Evolutionary conservation across 2,113 vertebrate species (phyloP), one percentile per base, ranked within the genome.

Genomic region (Psilopsiagon aurifrons): DNA sequence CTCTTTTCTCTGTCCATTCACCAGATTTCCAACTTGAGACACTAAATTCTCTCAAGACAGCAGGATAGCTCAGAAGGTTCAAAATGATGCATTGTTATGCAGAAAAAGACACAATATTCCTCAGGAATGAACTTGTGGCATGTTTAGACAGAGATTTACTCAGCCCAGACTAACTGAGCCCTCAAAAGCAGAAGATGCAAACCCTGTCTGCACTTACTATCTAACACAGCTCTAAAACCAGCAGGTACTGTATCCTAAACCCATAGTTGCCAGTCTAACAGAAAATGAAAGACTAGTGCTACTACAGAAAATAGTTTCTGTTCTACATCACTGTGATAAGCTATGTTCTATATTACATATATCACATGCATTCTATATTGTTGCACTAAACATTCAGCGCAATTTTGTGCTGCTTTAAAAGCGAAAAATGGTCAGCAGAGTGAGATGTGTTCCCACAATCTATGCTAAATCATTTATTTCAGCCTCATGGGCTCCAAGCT

Each of bases 391-490:
- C n/a, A 86, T 88, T 94, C 57, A 52, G 90, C 83, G 94, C 86
- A 97, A 97, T 95, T 96, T 92, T 89, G 37, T 37, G 77, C 33
- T 84, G 51, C 93, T 91, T 95, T 92, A 94, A 95, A 96, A 87
- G 88, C 49, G 60, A 51, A 92, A 92, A 95, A 96, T 92, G 86
- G 95, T 97, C 93, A 97, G 43, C 43, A 54, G 57, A 91, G 57
- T 87, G 88, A 92, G 85, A 96, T 80, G 93, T 9, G 35, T 76
- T 95, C 85, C 88, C 69, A 90, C 95, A 97, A 88, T 97, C 86
- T 89, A 74, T 82, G 90, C 80, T 96, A 91, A 97, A 97, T 94
- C 28, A 6, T 86, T 97, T 97, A 96, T 97, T 97, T 97, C 93
- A 96, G 82, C 93, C 87, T 95, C 88, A 62, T n/a, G 73, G 88